Evolutionary conservation across 2,797 vertebrate genomes (phyloP).

Genomic region (Falco rusticolus): DNA sequence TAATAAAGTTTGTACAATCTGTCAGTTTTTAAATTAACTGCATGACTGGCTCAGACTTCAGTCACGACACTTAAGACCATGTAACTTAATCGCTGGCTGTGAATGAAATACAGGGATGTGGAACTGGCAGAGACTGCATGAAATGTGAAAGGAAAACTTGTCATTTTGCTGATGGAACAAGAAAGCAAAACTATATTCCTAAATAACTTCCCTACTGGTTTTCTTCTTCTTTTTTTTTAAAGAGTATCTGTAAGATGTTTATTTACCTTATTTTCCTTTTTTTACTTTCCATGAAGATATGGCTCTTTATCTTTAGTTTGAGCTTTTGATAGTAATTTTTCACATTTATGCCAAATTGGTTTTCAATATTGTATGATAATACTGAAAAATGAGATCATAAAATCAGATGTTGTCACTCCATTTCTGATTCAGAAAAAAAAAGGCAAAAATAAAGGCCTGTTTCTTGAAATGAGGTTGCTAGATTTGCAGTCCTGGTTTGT

Average conservation of each 20-base stretch:
- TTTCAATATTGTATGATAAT: neutral
- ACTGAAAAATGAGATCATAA: neutral
- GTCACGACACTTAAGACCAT: constrained; percentile 41
- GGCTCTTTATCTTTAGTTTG: neutral
- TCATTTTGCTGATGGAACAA: constrained; percentile 15
- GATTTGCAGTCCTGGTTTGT: neutral
- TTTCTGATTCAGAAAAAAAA: neutral
- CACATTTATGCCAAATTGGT: neutral
- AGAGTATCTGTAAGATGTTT: neutral
- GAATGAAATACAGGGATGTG: constrained; percentile 48
- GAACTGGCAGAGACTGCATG: neutral
- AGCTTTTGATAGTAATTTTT: neutral
- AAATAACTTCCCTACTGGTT: neutral
- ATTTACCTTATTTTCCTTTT: neutral
- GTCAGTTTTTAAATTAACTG: constrained; percentile 65
- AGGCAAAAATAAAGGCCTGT: neutral
- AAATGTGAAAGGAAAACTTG: constrained; percentile 12
- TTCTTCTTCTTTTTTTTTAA: neutral
- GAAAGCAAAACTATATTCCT: neutral
- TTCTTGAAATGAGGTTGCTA: neutral
- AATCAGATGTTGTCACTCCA: neutral
- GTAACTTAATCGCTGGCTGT: constrained; percentile 40
- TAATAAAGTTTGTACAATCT: constrained; percentile 54
- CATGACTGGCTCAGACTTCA: constrained; percentile 52
- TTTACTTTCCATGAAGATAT: neutral